Base-by-base conservation (phyloP, 2,888 invertebrate species). In the Keiferia lycopersicella region DNA sequence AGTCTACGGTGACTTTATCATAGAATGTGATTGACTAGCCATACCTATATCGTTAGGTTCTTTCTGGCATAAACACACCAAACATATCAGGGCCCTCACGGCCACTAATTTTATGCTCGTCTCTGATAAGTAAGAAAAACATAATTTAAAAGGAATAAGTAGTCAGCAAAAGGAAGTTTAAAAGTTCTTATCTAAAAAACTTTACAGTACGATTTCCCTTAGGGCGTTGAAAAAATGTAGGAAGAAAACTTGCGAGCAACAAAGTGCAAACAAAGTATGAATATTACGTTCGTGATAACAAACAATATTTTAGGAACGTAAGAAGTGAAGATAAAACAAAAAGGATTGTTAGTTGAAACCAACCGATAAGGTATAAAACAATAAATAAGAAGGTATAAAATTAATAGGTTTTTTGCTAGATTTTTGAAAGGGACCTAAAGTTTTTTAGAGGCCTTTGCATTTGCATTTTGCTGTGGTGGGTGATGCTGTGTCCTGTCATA, bases 251-350 rank as follows among this genome's bases (percentile, higher is more conserved):
- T 22, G 18, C 45, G 20, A 60, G 14, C 39, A 53, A 51, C 11
- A 65, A 34, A 45, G 41, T 45, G 57, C 26, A 56, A 63, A 50
- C 50, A 51, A 63, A 63, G 59, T 45, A 63, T 45, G 51, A 39
- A 63, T 61, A 56, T 39, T 64, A n/a, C n/a, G n/a, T 59, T 62
- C 66, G 53, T 64, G 66, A 66, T 64, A 66, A 66, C 61, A 64
- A 58, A n/a, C n/a, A n/a, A n/a, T 64, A 66, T 65, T 65, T 65
- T 34, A 53, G 63, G 61, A 56, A 63, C 61, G 50, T 56, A 63
- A 63, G 63, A 63, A 59, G 34, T 38, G 34, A 2, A 34, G 16
- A 56, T 22, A 26, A 20, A 26, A 39, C 50, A 61, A 53, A 64
- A 30, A 51, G 22, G n/a, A n/a, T n/a, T 18, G 61, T 45, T 45